Evolutionary conservation across 2,797 vertebrate genomes (phyloP).

Genomic region (Semotilus atromaculatus): DNA sequence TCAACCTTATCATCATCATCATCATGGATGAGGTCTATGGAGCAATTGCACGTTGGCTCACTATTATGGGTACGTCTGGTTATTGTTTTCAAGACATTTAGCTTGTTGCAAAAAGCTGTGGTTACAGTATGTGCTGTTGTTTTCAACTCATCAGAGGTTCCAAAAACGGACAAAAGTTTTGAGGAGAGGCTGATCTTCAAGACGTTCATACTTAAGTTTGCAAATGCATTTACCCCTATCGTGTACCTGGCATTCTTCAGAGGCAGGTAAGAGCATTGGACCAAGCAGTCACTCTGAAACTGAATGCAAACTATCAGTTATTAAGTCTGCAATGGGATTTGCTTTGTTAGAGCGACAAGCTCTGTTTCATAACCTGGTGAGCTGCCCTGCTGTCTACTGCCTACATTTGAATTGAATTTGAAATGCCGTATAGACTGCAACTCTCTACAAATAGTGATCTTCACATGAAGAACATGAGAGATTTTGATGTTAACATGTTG

Average conservation of each 20-base stretch:
- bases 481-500: background rate
- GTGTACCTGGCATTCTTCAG: slow-evolving; percentile 99
- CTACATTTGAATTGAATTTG: background rate
- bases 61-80: slow-evolving; percentile 81
- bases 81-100: slow-evolving; percentile 60
- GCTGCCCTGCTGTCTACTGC: background rate
- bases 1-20: slow-evolving; percentile 96
- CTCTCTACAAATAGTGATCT: background rate
- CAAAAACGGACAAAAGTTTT: slow-evolving; percentile 96
- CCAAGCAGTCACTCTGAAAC: background rate
- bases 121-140: background rate
- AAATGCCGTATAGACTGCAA: background rate
- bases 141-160: slow-evolving; percentile 85
- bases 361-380: slow-evolving; percentile 11
- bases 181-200: slow-evolving; percentile 96
- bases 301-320: background rate
- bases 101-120: background rate
- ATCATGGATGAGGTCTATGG: slow-evolving; percentile 94
- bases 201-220: slow-evolving; percentile 94
- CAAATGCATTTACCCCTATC: slow-evolving; percentile 96
- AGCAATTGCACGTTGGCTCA: slow-evolving; percentile 90
- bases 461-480: background rate
- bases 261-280: slow-evolving; percentile 83
- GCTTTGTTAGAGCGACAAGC: background rate
- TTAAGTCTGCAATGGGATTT: background rate